A percentile compares a stretch with the other conserved stretches of the same genome.
Conservation (phyloP, 2,113 vertebrate genomes). For the Misgurnus anguillicaudatus region DNA sequence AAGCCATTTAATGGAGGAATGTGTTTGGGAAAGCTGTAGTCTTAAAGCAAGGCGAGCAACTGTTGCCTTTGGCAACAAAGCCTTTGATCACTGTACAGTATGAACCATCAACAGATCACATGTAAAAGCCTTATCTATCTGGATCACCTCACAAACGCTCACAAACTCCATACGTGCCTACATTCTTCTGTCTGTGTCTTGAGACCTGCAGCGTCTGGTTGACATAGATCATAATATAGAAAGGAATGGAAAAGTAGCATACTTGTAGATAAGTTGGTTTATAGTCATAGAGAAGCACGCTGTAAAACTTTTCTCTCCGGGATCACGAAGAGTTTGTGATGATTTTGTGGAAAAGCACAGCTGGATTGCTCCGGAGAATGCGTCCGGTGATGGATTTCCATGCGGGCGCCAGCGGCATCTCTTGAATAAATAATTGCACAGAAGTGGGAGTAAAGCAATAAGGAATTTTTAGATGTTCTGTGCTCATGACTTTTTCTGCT, state of each 20-base stretch:
- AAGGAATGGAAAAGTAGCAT: not conserved
- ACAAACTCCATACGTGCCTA: not conserved
- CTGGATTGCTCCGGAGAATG: constrained; percentile 59
- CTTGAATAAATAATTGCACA: constrained; percentile 64
- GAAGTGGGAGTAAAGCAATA: constrained; percentile 33
- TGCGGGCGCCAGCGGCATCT: constrained; percentile 58
- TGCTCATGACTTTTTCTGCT: constrained; percentile 41
- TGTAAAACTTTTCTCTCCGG: constrained; percentile 26
- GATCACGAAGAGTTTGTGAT: constrained; percentile 50
- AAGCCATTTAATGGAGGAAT: constrained; percentile 52
- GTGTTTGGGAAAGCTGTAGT: constrained; percentile 38
- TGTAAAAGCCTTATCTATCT: constrained; percentile 2
- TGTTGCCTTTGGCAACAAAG: constrained; percentile 11
- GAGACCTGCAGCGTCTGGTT: not conserved
- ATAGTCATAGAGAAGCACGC: constrained; percentile 3
- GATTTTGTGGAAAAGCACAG: constrained; percentile 55
- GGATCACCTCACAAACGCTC: not conserved
- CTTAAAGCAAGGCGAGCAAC: constrained; percentile 18
- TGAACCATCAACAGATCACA: not conserved
- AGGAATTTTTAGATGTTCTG: constrained; percentile 27
- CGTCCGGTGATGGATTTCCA: constrained; percentile 53
- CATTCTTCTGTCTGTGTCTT: not conserved
- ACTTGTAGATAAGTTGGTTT: not conserved
- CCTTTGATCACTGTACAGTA: not conserved
- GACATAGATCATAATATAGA: not conserved